Conservation (phyloP, 2,113 vertebrate species). For the Calypte anna region DNA sequence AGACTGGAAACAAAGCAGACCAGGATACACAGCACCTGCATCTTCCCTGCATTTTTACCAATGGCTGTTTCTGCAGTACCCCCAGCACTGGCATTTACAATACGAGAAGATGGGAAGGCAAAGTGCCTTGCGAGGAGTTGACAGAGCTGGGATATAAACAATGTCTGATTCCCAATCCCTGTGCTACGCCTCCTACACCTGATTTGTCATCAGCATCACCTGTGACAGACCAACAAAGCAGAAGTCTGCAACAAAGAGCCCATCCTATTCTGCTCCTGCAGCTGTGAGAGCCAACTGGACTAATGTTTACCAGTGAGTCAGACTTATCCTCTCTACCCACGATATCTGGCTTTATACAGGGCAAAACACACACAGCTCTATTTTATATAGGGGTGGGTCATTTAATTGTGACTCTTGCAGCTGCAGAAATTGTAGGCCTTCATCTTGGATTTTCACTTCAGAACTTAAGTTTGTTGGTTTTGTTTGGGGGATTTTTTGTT, state of each 20-base stretch:
- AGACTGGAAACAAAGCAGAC: background rate
- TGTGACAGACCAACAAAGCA: slow-evolving; percentile 7
- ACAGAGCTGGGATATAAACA: background rate
- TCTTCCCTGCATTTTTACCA: background rate
- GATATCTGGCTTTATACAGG: background rate
- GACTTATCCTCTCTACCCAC: slow-evolving; percentile 15
- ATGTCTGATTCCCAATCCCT: background rate
- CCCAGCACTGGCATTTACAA: background rate
- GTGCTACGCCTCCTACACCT: background rate
- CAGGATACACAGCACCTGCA: background rate
- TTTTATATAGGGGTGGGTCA: background rate
- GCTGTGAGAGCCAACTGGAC: slow-evolving; percentile 31
- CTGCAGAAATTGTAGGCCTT: background rate
- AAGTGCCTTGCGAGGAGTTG: background rate
- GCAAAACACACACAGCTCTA: background rate
- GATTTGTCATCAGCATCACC: slow-evolving; percentile 23
- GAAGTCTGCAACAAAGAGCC: slow-evolving; percentile 16
- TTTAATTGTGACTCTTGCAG: background rate
- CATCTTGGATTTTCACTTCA: background rate
- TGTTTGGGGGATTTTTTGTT: too few species aligned
- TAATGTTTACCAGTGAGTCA: slow-evolving; percentile 49
- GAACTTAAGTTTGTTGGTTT: background rate
- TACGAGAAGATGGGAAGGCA: background rate
- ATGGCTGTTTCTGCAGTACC: background rate
- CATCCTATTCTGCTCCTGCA: slow-evolving; percentile 32